phyloP scores from a whole-genome alignment of 2,888 invertebrate species.

The Eristalis tenax region DNA sequence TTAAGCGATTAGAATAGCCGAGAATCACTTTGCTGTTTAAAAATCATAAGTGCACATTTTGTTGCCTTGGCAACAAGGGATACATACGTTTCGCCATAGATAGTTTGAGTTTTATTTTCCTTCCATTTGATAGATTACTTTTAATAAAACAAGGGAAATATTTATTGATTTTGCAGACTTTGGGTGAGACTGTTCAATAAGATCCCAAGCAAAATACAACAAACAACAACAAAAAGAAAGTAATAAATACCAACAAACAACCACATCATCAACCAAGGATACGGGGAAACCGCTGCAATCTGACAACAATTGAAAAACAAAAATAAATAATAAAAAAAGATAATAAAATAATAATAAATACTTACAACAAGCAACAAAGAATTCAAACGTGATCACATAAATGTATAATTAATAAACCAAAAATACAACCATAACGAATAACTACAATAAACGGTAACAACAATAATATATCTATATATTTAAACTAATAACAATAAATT shows the following conservation, averaged over 20 bases:
- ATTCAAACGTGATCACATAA: conserved; percentile 65
- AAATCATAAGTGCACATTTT: conserved; percentile 29
- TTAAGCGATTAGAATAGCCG: too few species aligned
- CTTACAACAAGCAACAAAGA: conserved; percentile 67
- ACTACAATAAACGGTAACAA: conserved; percentile 71
- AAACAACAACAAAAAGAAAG: conserved; percentile 18
- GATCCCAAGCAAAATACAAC: conserved; percentile 72
- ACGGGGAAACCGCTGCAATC: conserved; percentile 66
- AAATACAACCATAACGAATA: conserved; percentile 69
- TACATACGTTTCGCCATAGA: conserved; percentile 21
- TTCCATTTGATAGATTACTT: neutral
- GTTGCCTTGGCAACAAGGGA: conserved; percentile 48
- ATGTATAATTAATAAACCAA: conserved; percentile 58
- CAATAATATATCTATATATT: conserved; percentile 60
- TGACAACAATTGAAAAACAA: conserved; percentile 51
- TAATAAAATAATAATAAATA: conserved; percentile 34
- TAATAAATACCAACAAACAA: conserved; percentile 63
- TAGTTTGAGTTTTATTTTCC: conserved; percentile 2
- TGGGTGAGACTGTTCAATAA: conserved; percentile 77
- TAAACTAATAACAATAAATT: conserved; percentile 65
- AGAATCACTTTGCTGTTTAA: conserved; percentile 15
- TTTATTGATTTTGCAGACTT: conserved; percentile 75
- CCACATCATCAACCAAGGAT: conserved; percentile 64
- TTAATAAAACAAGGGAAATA: neutral
- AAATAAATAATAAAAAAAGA: conserved; percentile 20